These are phyloP conservation scores for Archivesica marissinica DNA, from an alignment of 1,140 invertebrate species.

Conservation along the genomic window DNA sequence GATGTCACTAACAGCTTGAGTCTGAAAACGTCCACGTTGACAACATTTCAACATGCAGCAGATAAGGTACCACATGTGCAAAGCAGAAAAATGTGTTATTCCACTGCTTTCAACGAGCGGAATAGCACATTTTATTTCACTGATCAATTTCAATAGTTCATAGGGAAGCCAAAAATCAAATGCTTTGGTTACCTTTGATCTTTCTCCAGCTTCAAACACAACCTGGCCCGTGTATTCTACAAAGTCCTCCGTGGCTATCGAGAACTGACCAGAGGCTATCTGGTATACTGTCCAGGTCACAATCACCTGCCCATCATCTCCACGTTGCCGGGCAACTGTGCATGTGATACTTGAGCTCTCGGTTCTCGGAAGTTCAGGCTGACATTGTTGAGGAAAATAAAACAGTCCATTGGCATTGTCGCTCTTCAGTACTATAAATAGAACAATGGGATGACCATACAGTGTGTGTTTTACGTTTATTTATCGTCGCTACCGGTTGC, in stretches of 20 bases:
- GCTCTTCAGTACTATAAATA: constrained; percentile 82
- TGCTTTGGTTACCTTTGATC: constrained; percentile 77
- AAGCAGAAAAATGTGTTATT: too few species aligned
- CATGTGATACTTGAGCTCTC: constrained; percentile 73
- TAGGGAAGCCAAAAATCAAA: too few species aligned
- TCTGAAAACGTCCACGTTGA: too few species aligned
- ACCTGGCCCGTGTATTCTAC: constrained; percentile 71
- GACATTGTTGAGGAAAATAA: constrained; percentile 76
- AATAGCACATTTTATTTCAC: too few species aligned
- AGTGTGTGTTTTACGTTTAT: too few species aligned
- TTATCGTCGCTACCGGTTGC: too few species aligned
- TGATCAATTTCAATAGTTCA: too few species aligned
- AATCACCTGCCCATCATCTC: constrained; percentile 77
- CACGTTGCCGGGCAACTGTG: constrained; percentile 71
- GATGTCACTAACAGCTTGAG: too few species aligned
- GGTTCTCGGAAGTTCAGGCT: constrained; percentile 59
- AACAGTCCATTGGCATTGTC: constrained; percentile 83
- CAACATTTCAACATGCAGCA: too few species aligned
- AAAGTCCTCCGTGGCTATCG: constrained; percentile 75
- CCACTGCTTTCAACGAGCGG: too few species aligned
- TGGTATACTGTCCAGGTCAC: constrained; percentile 77
- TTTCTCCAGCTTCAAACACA: constrained; percentile 77
- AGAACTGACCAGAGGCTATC: constrained; percentile 34
- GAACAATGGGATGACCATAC: too few species aligned
- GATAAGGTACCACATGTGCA: too few species aligned